Evolutionary conservation across 2,888 invertebrate species (phyloP).

Genomic region (Leptinotarsa rubiginosa): DNA sequence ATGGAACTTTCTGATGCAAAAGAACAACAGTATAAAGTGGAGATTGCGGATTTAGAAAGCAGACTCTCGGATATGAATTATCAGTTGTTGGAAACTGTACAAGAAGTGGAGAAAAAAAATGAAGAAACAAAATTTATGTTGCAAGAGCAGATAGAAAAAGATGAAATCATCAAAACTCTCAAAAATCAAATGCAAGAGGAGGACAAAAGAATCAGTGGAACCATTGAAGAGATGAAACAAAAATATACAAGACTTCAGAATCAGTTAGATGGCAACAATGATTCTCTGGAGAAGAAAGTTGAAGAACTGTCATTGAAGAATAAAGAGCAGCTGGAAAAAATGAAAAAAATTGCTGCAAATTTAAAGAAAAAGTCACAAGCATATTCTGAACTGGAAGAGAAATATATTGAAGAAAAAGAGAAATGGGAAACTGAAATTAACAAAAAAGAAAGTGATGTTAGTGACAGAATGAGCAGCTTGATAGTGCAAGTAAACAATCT

Average conservation of each 20-base stretch:
- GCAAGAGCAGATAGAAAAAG: slow-evolving; percentile 59
- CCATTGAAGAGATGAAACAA: slow-evolving; percentile 62
- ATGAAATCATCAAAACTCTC: slow-evolving; percentile 62
- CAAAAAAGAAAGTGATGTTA: slow-evolving; percentile 52
- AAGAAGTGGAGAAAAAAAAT: slow-evolving; percentile 65
- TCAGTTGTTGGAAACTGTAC: slow-evolving; percentile 64
- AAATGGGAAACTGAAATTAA: slow-evolving; percentile 58
- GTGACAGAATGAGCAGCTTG: slow-evolving; percentile 42
- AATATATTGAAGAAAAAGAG: slow-evolving; percentile 57
- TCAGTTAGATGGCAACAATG: slow-evolving; percentile 60
- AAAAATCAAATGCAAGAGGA: slow-evolving; percentile 66
- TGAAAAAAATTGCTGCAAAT: slow-evolving; percentile 82
- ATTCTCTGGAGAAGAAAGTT: slow-evolving; percentile 62
- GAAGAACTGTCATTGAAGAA: slow-evolving; percentile 72
- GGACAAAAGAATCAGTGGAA: slow-evolving; percentile 61
- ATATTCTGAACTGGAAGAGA: slow-evolving; percentile 74
- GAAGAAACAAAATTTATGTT: slow-evolving; percentile 66
- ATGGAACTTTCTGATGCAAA: slow-evolving; percentile 69
- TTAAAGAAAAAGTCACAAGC: slow-evolving; percentile 79
- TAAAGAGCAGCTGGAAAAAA: slow-evolving; percentile 79
- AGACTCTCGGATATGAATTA: slow-evolving; percentile 67
- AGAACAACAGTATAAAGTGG: slow-evolving; percentile 70
- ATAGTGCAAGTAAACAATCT: slow-evolving; percentile 53
- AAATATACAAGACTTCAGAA: slow-evolving; percentile 62
- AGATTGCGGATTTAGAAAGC: slow-evolving; percentile 65